phyloP scores from a whole-genome alignment of 2,113 vertebrate species.

The Cichladusa arquata region DNA sequence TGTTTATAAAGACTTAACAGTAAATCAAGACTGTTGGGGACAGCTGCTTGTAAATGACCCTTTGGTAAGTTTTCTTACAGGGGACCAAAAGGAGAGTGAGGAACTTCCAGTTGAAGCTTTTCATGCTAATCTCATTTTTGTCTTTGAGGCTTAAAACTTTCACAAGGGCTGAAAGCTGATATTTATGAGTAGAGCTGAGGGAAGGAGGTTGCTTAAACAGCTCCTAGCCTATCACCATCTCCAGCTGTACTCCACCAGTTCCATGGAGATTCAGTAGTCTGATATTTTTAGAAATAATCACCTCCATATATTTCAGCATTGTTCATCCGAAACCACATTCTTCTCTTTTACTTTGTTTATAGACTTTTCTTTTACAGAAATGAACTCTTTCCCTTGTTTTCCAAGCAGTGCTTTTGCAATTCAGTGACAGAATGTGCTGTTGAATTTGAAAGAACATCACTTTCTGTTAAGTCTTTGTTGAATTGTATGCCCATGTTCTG shows the following conservation, averaged over 20 bases:
- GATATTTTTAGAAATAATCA: neutral
- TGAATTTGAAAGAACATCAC: neutral
- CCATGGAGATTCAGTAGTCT: neutral
- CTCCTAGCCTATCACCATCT: neutral
- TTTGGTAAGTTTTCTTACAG: neutral
- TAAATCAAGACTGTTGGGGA: neutral
- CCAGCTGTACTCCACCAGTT: neutral
- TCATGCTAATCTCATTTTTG: constrained; percentile 27
- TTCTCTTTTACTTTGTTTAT: constrained; percentile 3
- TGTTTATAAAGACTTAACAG: neutral
- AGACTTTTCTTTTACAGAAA: neutral
- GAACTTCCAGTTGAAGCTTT: neutral
- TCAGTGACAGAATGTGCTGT: neutral
- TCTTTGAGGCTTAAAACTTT: constrained; percentile 34
- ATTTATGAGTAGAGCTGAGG: neutral
- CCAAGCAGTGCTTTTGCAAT: neutral
- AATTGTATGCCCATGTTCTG: neutral
- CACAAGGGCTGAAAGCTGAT: neutral
- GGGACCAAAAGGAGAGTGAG: neutral
- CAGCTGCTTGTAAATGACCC: neutral
- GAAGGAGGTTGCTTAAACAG: neutral
- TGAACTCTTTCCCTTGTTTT: neutral
- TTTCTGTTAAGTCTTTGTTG: neutral
- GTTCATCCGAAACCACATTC: neutral
- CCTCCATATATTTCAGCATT: neutral